These are phyloP conservation scores for Malurus splendens DNA, from an alignment of 2,797 vertebrate species.

Conservation along the genomic window DNA sequence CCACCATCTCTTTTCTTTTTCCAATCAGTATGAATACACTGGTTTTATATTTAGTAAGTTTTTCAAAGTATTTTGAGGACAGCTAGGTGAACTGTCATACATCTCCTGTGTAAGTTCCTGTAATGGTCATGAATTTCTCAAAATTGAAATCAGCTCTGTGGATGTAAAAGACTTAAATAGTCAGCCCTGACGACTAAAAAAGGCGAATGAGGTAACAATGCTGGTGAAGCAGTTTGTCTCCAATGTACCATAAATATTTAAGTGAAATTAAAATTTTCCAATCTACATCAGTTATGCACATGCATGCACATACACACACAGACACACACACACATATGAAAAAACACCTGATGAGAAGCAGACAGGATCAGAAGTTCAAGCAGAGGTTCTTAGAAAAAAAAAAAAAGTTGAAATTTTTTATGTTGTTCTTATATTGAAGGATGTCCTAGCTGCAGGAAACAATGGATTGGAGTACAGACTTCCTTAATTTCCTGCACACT, in stretches of 20 bases:
- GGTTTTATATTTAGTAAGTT: constrained; percentile 42
- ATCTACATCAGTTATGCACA: constrained; percentile 26
- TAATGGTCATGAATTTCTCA: constrained; percentile 50
- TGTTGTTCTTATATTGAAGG: background rate
- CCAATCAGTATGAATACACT: constrained; percentile 44
- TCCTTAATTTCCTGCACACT: constrained; percentile 53
- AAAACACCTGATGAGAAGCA: constrained; percentile 49
- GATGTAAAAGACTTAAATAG: constrained; percentile 68
- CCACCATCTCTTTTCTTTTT: constrained; percentile 43
- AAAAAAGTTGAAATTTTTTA: background rate
- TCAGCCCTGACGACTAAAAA: constrained; percentile 64
- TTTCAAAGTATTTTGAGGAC: constrained; percentile 34
- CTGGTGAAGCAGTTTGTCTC: constrained; percentile 62
- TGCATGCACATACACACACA: background rate
- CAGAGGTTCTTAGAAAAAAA: background rate
- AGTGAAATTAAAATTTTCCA: constrained; percentile 64
- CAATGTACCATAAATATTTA: constrained; percentile 58
- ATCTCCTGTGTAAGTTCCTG: constrained; percentile 46
- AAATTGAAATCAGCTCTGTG: constrained; percentile 56
- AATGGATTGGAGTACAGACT: background rate
- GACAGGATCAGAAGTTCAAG: constrained; percentile 50
- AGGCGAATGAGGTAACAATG: constrained; percentile 61
- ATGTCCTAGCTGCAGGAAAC: constrained; percentile 36
- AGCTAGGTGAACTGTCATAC: constrained; percentile 55
- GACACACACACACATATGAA: background rate